Conservation (phyloP, 2,888 invertebrate genomes). For the Acrocera orbiculus region DNA sequence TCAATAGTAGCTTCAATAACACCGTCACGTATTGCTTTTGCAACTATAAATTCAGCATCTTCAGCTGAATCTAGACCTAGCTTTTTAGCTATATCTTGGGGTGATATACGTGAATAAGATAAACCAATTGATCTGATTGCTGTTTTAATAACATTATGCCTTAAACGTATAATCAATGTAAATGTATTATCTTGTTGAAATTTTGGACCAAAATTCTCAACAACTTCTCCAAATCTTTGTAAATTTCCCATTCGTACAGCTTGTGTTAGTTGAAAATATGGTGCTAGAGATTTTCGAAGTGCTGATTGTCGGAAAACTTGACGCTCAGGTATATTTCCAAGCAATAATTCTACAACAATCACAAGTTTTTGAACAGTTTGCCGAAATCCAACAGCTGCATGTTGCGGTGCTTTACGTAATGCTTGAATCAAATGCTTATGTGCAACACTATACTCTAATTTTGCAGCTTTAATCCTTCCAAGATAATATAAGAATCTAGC, state of each 20-base stretch:
- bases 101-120: conserved; percentile 91
- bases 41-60: conserved; percentile 98
- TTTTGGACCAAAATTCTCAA: conserved; percentile 77
- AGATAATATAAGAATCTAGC: conserved; percentile 93
- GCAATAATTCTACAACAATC: conserved; percentile 80
- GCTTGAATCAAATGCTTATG: conserved; percentile 92
- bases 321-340: conserved; percentile 96
- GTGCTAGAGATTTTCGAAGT: conserved; percentile 71
- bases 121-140: conserved; percentile 90
- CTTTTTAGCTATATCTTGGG: conserved; percentile 87
- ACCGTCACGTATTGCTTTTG: conserved; percentile 94
- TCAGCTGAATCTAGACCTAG: conserved; percentile 86
- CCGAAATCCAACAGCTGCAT: conserved; percentile 94
- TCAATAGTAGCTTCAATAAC: conserved; percentile 96
- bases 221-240: conserved; percentile 80
- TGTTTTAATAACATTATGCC: conserved; percentile 98
- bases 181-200: conserved; percentile 92
- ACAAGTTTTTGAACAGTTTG: conserved; percentile 93
- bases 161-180: conserved; percentile 81
- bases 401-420: conserved; percentile 92
- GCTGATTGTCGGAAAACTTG: conserved; percentile 86
- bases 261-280: conserved; percentile 96
- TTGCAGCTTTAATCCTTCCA: conserved; percentile 95
- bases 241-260: conserved; percentile 91
- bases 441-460: conserved; percentile 93